Conservation (phyloP, 1,140 invertebrate species). For the Anadara kagoshimensis region DNA sequence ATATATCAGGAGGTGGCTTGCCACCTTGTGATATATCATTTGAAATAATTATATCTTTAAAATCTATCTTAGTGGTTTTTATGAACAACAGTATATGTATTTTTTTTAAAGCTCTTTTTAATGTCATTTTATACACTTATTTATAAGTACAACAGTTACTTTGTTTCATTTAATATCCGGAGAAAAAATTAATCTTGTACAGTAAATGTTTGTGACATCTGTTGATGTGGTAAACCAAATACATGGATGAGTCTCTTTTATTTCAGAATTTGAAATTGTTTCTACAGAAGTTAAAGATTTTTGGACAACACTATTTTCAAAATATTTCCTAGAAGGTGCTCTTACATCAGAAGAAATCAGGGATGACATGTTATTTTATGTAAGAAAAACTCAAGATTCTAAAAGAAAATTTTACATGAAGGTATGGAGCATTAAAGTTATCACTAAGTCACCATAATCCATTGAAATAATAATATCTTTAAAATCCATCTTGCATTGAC, state of each 20-base stretch:
- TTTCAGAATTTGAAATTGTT: constrained; percentile 68
- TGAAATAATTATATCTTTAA: neutral
- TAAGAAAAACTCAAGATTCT: constrained; percentile 88
- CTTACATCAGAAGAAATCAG: constrained; percentile 81
- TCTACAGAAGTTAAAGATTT: constrained; percentile 75
- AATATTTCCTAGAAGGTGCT: constrained; percentile 91
- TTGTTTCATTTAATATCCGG: too few species aligned
- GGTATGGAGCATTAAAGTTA: constrained; percentile 80
- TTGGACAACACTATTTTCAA: constrained; percentile 96
- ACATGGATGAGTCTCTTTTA: constrained; percentile 3
- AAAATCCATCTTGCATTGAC: neutral
- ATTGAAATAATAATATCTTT: neutral
- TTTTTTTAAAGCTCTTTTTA: neutral
- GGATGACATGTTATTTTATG: constrained; percentile 97
- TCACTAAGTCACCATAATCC: constrained; percentile 77
- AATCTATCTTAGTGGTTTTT: neutral
- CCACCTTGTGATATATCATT: too few species aligned
- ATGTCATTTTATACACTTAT: too few species aligned
- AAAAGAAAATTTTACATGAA: constrained; percentile 87
- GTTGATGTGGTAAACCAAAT: neutral
- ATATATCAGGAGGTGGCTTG: too few species aligned
- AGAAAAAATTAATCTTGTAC: neutral
- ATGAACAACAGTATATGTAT: too few species aligned
- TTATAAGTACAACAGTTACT: too few species aligned
- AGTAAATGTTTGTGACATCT: neutral